Conservation (phyloP, 2,888 invertebrate genomes). For the Eupithecia vulgata region DNA sequence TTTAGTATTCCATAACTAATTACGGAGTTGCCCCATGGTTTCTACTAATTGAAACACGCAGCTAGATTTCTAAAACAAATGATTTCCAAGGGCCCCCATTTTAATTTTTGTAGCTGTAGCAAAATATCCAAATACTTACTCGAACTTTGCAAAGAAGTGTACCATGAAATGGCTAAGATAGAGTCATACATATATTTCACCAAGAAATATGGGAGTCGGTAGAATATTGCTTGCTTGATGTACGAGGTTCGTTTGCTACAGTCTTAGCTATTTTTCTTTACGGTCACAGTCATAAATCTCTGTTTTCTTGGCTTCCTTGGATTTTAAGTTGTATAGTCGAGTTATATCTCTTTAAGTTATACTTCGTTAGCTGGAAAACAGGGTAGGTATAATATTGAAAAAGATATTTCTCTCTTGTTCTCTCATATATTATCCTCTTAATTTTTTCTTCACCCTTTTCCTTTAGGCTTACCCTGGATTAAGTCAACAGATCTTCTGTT, state of each 20-base stretch:
- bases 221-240: conserved; percentile 64
- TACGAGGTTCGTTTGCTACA: conserved; percentile 41
- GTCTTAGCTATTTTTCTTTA: conserved; percentile 46
- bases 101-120: neutral
- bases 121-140: neutral
- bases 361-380: neutral
- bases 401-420: too few species aligned
- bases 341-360: neutral
- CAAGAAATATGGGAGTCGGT: conserved; percentile 60
- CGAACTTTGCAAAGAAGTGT: neutral
- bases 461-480: too few species aligned
- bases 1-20: too few species aligned
- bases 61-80: neutral
- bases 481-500: too few species aligned
- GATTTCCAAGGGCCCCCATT: too few species aligned
- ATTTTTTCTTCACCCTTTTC: too few species aligned
- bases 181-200: conserved; percentile 63
- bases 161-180: conserved; percentile 45
- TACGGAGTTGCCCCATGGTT: too few species aligned
- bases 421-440: too few species aligned
- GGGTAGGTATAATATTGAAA: neutral
- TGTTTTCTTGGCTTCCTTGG: neutral
- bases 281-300: conserved; percentile 52
- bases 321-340: neutral
- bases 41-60: neutral